Conservation (phyloP, 1,140 invertebrate species). For the Saccostrea glomerata region DNA sequence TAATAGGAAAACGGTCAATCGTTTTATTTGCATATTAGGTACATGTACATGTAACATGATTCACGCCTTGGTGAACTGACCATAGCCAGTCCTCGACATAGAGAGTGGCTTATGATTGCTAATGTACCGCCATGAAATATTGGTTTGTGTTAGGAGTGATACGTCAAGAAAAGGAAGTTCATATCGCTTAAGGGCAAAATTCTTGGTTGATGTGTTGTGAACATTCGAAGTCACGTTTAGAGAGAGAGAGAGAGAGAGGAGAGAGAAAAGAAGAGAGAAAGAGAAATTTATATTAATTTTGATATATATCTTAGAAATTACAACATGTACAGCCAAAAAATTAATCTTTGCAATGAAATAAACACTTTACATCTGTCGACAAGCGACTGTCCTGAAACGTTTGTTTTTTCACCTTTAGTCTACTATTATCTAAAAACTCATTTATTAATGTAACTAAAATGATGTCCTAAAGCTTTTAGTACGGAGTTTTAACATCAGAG, state of each 20-base stretch:
- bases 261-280: not conserved
- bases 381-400: too few relatives aligned
- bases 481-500: not conserved
- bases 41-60: not conserved
- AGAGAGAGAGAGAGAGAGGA: slow-evolving; percentile 13
- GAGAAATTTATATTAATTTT: not conserved
- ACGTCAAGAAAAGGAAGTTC: not conserved
- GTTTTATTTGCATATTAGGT: not conserved
- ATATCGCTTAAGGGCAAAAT: slow-evolving; percentile 8
- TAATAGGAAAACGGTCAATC: not conserved
- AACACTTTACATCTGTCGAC: too few relatives aligned
- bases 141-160: not conserved
- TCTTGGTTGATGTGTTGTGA: not conserved
- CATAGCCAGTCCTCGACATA: not conserved
- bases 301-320: too few relatives aligned
- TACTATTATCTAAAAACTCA: not conserved
- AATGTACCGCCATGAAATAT: not conserved
- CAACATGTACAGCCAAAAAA: too few relatives aligned
- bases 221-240: not conserved
- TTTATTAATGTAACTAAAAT: not conserved
- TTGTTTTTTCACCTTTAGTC: too few relatives aligned
- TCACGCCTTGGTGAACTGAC: not conserved
- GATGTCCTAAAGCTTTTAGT: not conserved
- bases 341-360: too few relatives aligned
- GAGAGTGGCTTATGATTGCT: not conserved